Conservation (phyloP, 2,888 invertebrate species). For the Cybosia mesomella region DNA sequence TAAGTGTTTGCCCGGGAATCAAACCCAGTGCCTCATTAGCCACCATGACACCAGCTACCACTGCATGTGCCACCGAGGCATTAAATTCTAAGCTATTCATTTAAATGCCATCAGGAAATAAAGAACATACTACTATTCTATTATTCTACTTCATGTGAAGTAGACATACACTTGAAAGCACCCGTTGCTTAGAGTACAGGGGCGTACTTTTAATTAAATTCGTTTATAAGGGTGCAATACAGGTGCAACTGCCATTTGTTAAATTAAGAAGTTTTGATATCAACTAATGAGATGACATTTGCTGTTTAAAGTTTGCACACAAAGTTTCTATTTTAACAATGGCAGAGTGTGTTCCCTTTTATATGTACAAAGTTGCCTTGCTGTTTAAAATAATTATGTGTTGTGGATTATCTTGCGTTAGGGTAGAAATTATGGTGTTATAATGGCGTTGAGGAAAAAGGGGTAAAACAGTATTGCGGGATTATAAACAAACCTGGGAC, state of each 20-base stretch:
- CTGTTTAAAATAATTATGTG: neutral
- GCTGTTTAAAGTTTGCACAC: neutral
- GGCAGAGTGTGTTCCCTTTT: neutral
- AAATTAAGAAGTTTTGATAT: conserved; percentile 21
- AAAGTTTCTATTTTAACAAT: neutral
- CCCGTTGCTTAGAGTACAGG: conserved; percentile 39
- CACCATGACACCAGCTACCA: neutral
- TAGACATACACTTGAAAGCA: conserved; percentile 52
- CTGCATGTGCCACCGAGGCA: neutral
- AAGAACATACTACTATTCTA: conserved; percentile 42
- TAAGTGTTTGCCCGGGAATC: too few relatives aligned
- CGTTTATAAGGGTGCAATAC: neutral
- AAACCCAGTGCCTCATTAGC: too few relatives aligned
- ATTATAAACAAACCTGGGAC: neutral
- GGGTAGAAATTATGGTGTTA: neutral
- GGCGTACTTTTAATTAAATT: conserved; percentile 17
- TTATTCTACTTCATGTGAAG: conserved; percentile 61
- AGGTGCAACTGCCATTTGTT: conserved; percentile 21
- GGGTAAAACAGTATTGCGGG: neutral
- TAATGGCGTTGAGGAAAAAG: neutral
- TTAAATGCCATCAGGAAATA: conserved; percentile 36
- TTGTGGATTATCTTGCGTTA: neutral
- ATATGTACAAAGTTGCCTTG: neutral
- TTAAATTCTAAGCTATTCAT: neutral
- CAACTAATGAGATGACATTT: conserved; percentile 3